phyloP scores from a whole-genome alignment of 64 coral and sea anemone species.

The Porites australiensis region DNA sequence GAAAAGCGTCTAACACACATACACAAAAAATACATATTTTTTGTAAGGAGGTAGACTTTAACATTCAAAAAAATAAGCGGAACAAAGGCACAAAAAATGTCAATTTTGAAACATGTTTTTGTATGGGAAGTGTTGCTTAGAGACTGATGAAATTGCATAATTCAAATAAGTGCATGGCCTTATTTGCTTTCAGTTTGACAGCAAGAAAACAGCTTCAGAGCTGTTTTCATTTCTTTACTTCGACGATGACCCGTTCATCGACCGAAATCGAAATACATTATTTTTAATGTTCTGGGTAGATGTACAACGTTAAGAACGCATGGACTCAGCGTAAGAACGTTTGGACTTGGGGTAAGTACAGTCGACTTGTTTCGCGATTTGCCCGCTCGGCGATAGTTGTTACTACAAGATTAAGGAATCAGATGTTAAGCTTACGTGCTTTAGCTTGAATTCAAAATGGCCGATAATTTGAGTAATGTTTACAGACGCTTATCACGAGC shows the following conservation, averaged over 20 bases:
- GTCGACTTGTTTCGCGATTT: background rate
- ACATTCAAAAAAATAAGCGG: background rate
- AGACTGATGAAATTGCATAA: background rate
- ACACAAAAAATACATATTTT: too few species aligned
- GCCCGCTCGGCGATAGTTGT: too few species aligned
- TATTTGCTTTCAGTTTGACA: background rate
- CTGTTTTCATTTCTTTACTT: background rate
- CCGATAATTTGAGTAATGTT: too few species aligned
- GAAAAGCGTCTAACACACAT: too few species aligned
- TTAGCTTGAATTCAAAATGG: too few species aligned
- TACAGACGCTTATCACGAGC: too few species aligned
- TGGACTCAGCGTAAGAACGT: constrained; percentile 23
- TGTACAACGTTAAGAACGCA: constrained; percentile 17
- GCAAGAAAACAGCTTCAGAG: background rate
- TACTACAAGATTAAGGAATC: too few species aligned
- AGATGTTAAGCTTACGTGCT: too few species aligned
- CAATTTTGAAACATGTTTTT: constrained; percentile 9
- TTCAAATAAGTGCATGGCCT: background rate
- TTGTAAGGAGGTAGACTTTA: too few species aligned
- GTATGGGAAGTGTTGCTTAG: background rate
- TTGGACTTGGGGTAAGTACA: constrained; percentile 49
- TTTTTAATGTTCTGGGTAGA: background rate
- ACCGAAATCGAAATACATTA: background rate
- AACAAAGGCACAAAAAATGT: background rate
- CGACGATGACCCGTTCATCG: background rate